Percentiles rank a stretch among this genome's conserved stretches.
Conservation (phyloP, 2,113 vertebrate genomes). For the Chionis minor region DNA sequence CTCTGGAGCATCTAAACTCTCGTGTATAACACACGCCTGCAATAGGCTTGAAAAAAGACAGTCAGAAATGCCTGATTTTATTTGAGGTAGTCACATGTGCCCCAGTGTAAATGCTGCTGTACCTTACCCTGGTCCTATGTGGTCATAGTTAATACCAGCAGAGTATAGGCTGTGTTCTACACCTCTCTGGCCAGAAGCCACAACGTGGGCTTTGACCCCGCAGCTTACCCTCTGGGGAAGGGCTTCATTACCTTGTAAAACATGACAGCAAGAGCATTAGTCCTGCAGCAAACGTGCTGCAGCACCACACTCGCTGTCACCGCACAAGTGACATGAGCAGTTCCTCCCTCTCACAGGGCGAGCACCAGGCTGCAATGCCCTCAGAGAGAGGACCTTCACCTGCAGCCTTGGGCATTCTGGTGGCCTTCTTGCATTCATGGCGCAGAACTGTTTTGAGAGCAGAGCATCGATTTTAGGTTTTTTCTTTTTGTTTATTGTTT, state of each 20-base stretch:
- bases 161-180: too few species aligned
- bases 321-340: fast-evolving
- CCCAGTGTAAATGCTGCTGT: neutral
- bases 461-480: neutral
- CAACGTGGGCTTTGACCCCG: neutral
- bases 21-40: fast-evolving
- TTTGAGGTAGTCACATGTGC: neutral
- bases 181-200: neutral
- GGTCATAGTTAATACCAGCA: neutral
- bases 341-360: neutral
- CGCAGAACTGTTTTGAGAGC: neutral
- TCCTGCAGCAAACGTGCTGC: neutral
- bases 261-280: neutral
- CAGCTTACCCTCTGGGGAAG: neutral
- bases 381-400: neutral
- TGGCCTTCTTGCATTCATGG: neutral
- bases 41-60: neutral
- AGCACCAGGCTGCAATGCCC: neutral
- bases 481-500: neutral
- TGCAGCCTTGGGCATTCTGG: neutral
- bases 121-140: neutral
- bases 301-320: fast-evolving
- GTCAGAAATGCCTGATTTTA: neutral
- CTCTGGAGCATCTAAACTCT: neutral
- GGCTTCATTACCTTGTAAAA: neutral